phyloP scores from a whole-genome alignment of 2,797 vertebrate genomes.

The Catamblyrhynchus diadema region DNA sequence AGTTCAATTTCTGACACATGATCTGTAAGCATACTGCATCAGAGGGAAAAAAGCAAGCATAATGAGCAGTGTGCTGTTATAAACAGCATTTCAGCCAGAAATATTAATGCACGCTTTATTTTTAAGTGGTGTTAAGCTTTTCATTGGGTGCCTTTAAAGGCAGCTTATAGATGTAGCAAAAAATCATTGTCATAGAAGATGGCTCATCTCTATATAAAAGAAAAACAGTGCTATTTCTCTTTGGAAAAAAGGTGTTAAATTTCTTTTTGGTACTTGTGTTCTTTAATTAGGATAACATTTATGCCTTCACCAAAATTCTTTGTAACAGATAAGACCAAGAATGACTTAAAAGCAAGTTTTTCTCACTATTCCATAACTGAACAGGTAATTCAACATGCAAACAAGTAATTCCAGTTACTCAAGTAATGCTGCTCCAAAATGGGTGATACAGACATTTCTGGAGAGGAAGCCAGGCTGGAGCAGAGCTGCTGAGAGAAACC shows the following conservation, averaged over 20 bases:
- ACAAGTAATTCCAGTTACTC: neutral
- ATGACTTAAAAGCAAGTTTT: neutral
- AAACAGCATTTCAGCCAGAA: conserved; percentile 1
- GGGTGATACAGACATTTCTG: neutral
- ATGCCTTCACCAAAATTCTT: neutral
- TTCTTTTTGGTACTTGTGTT: neutral
- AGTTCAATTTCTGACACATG: conserved; percentile 1
- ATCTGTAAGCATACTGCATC: neutral
- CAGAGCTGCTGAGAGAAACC: neutral
- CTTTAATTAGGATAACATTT: neutral
- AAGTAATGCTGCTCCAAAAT: neutral
- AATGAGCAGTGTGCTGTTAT: neutral
- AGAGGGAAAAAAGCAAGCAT: neutral
- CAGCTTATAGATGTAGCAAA: neutral
- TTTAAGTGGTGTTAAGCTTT: neutral
- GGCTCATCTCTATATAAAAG: neutral
- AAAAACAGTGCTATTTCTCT: neutral
- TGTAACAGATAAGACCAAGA: neutral
- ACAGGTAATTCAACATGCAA: neutral
- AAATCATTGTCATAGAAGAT: neutral
- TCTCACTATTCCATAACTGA: neutral
- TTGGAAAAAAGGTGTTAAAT: neutral
- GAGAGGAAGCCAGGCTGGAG: neutral
- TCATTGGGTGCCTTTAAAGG: neutral
- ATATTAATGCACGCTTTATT: neutral